Evolutionary conservation across 2,113 vertebrate species (phyloP).

Genomic region (Mustela lutreola): DNA sequence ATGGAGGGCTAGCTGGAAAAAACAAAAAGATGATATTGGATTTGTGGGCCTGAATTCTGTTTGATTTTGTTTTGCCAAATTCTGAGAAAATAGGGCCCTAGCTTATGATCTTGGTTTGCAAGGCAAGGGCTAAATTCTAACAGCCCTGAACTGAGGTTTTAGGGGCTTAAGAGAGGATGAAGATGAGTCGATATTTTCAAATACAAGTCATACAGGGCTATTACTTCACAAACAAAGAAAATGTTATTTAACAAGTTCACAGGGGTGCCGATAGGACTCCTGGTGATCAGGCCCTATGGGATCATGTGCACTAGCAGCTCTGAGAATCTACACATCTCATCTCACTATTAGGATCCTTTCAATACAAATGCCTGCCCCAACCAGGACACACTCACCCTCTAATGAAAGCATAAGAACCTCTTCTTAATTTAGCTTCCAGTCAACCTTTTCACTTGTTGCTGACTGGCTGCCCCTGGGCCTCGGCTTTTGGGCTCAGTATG

Average conservation of each 20-base stretch:
- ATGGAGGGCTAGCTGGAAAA: not conserved
- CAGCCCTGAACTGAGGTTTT: not conserved
- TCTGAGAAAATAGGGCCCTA: not conserved
- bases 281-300: too few relatives aligned
- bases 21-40: not conserved
- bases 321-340: not conserved
- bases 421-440: not conserved
- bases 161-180: not conserved
- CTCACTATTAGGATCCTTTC: not conserved
- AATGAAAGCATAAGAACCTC: not conserved
- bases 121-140: not conserved
- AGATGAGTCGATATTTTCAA: not conserved
- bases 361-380: not conserved
- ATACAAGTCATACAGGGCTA: not conserved
- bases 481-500: not conserved
- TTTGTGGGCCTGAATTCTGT: not conserved
- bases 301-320: not conserved
- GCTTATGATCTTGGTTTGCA: not conserved
- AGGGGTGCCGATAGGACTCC: not conserved
- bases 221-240: not conserved
- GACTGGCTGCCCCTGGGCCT: not conserved
- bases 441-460: not conserved
- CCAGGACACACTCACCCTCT: not conserved
- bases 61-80: not conserved
- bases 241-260: not conserved